These are phyloP conservation scores for Thymelicus lineola DNA, from an alignment of 2,888 invertebrate species.

Conservation along the genomic window DNA sequence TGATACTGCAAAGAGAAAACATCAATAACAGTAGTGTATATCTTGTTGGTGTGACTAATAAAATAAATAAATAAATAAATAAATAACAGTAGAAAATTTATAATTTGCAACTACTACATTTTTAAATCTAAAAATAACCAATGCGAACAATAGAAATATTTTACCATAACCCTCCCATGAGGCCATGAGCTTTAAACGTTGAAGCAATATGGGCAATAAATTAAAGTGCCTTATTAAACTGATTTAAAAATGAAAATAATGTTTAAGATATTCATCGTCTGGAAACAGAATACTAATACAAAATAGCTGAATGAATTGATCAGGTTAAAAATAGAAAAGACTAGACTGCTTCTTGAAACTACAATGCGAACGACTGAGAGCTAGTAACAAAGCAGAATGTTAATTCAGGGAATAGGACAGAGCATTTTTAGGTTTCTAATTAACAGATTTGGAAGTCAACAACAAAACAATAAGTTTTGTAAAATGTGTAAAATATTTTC, in stretches of 20 bases:
- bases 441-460: neutral
- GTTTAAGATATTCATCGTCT: neutral
- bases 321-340: neutral
- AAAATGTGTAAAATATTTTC: too few species aligned
- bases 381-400: neutral
- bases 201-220: neutral
- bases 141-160: too few species aligned
- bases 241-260: neutral
- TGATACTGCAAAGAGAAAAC: too few species aligned
- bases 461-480: too few species aligned
- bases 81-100: too few species aligned
- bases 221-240: neutral
- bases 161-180: too few species aligned
- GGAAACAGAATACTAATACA: neutral
- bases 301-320: neutral
- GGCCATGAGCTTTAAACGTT: neutral
- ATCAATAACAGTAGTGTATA: too few species aligned
- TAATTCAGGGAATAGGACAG: neutral
- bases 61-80: too few species aligned
- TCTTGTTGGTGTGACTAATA: too few species aligned
- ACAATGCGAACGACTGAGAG: neutral
- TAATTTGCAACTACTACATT: too few species aligned
- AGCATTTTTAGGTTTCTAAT: neutral
- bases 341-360: neutral
- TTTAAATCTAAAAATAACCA: too few species aligned